Evolutionary conservation across 2,888 invertebrate species (phyloP).

Genomic region (Temnothorax ravouxi): DNA sequence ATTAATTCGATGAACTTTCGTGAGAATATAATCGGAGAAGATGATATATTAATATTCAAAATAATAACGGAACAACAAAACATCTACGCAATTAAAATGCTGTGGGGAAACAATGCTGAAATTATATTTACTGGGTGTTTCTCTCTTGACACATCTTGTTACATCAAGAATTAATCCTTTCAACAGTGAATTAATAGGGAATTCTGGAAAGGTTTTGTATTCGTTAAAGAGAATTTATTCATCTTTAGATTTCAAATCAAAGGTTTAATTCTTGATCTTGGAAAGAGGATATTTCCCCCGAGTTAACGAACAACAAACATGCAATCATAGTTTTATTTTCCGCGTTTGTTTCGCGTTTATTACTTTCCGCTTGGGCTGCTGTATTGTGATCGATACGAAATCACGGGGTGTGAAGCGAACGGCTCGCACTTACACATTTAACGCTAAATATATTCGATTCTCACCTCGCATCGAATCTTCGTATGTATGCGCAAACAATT

Average conservation of each 20-base stretch:
- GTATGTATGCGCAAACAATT: background rate
- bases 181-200: background rate
- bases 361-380: background rate
- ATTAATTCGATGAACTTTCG: background rate
- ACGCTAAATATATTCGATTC: conserved; percentile 19
- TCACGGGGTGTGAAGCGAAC: conserved; percentile 4
- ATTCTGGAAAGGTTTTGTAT: background rate
- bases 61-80: conserved; percentile 20
- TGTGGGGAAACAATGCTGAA: conserved; percentile 7
- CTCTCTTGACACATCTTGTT: background rate
- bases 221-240: conserved; percentile 1
- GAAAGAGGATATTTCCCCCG: background rate
- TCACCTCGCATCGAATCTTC: conserved; percentile 5
- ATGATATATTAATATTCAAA: background rate
- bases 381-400: conserved; percentile 22
- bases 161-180: conserved; percentile 16
- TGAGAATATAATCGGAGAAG: background rate
- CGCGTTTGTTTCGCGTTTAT: conserved; percentile 30
- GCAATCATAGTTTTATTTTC: conserved; percentile 29
- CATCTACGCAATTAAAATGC: conserved; percentile 2
- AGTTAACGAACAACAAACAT: conserved; percentile 24
- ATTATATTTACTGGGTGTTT: background rate
- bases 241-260: background rate
- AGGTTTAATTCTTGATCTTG: conserved; percentile 23
- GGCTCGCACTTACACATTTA: conserved; percentile 3